Evolutionary conservation across 2,113 vertebrate genomes (phyloP), one percentile per base, ranked within the genome.

Genomic region (Mesembrinibis cayennensis): DNA sequence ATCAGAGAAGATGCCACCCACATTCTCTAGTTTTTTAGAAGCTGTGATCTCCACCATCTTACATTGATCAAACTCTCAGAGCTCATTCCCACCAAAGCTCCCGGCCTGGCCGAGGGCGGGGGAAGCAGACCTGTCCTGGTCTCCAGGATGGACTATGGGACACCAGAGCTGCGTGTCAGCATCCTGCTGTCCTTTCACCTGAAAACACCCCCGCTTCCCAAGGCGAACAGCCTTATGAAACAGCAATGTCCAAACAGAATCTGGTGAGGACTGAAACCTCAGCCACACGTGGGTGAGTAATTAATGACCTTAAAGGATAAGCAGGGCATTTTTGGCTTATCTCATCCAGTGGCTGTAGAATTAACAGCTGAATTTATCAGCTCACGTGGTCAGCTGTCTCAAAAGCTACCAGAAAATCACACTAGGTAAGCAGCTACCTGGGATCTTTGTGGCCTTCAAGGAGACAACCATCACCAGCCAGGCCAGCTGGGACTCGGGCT

Each of bases 311-410:
- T 52, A 25, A 58, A 71, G 58, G 29, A 32, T 15, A 71, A 30
- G 12, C 14, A 20, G 14, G 38, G 7, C 15, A 42, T 59, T 67
- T 76, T 42, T 63, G 13, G 10, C n/a, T 67, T 47, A 50, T 38
- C 66, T 84, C n/a, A 23, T n/a, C 32, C 1, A 1, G 8, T 29
- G 49, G 21, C 26, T 79, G 52, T 14, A 62, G 56, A 82, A 74
- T 49, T 40, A 70, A n/a, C 21, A 74, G 55, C 30, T 2, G 16
- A 70, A 77, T 66, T 80, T 81, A 70, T 56, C 71, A 65, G 19
- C 22, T 88, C 21, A 9, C 0, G 0, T 8, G 20, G 13, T 21
- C 55, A 92, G 63, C 55, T 1, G 1, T 42, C 25, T 40, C 40
- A 81, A 83, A 81, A 90, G 16, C 27, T 66, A 29, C 62, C 34